Base-by-base conservation (phyloP, 2,888 invertebrate species). In the Alcis repandata region DNA sequence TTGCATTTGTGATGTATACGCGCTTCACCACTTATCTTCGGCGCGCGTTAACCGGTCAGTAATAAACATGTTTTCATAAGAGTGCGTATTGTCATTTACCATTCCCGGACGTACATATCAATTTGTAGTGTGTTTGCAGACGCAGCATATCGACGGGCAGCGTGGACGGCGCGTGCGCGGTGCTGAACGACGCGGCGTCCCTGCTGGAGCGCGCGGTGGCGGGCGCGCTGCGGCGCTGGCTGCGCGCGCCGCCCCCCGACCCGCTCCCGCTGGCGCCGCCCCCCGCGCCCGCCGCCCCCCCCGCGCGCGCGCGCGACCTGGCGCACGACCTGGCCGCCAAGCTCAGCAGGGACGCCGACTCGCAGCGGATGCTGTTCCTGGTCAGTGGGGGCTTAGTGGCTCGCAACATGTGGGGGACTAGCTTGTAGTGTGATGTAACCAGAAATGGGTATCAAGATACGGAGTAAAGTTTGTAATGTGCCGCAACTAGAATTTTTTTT, bases 151-250 rank as follows among this genome's bases (percentile, higher is more conserved):
- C 97, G 7, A 97, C 97, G 73, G 97, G 97, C 81, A 98, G 98
- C 83, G 95, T 99, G 64, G 99, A 99, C 89, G 99, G 98, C 57
- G 96, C 98, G 49, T 99, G 99, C 93, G 99, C 98, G 1, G 97
- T 98, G 76, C 96, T 99, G 32, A 99, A 99, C 92, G 98, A 98
- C 87, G 98, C 97, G 4, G 96, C 97, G 76, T 95, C 97, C 0
- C 95, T 97, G 69, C 92, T 99, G 66, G 99, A 99, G 92, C 96
- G 96, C 41, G 96, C 97, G 22, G 82, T 71, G 57, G 73, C 73
- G 1, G 66, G 22, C 13, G 80, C 79, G 41, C 79, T 84, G 69
- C 78, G 83, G 68, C 94, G 95, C 38, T 95, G 96, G 59, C 92
- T 99, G 48, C 95, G 96, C 73, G 70, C 87, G 49, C 83, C 90